These are phyloP conservation scores for Petrocephalus schoutedeni DNA, from an alignment of 2,797 vertebrate species.

Conservation along the genomic window DNA sequence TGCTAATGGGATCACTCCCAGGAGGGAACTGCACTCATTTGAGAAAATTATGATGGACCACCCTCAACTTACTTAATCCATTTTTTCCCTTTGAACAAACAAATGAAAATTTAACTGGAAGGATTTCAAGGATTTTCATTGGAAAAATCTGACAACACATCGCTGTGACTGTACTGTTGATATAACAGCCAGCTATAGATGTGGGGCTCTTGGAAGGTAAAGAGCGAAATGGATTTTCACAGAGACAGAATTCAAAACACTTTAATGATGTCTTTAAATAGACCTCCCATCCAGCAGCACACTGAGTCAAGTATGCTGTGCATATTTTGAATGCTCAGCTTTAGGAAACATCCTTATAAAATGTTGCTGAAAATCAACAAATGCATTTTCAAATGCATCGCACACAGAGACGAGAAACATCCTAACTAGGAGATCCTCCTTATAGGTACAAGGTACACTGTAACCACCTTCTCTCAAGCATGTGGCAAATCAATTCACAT, in stretches of 20 bases:
- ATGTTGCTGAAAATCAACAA: neutral
- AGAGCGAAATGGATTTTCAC: slow-evolving; percentile 18
- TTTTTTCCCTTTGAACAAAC: neutral
- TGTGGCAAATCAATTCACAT: neutral
- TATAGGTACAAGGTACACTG: neutral
- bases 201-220: slow-evolving; percentile 23
- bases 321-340: neutral
- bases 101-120: neutral
- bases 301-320: neutral
- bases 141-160: neutral
- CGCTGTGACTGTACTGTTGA: neutral
- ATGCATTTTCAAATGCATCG: neutral
- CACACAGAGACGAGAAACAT: neutral
- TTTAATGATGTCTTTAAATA: neutral
- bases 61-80: neutral
- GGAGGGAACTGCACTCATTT: neutral
- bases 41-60: neutral
- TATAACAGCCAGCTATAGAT: neutral
- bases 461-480: neutral
- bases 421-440: neutral
- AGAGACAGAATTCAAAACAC: slow-evolving; percentile 10
- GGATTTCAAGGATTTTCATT: neutral
- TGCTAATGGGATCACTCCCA: neutral
- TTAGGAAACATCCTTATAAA: neutral
- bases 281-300: neutral